Evolutionary conservation across 2,113 vertebrate species (phyloP).

Genomic region (Laticauda laticaudata): DNA sequence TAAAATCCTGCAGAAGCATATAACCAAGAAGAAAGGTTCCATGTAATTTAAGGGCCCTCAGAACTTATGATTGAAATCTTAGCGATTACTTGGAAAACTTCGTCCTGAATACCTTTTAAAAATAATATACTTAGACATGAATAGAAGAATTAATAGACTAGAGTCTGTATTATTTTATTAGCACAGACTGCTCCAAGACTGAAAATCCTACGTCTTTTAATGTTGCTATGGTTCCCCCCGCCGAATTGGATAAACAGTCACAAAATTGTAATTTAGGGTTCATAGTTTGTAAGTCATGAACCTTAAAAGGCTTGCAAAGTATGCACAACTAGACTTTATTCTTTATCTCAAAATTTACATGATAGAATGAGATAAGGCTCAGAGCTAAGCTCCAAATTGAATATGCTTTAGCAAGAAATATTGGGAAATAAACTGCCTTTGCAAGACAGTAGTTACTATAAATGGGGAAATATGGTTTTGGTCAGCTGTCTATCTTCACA

Average conservation of each 20-base stretch:
- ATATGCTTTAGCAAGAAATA: neutral
- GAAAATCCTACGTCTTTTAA: neutral
- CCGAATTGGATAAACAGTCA: neutral
- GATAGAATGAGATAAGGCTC: constrained; percentile 27
- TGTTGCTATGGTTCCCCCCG: neutral
- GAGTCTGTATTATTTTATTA: neutral
- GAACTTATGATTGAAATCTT: constrained; percentile 15
- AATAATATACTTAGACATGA: neutral
- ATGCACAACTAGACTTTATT: constrained; percentile 22
- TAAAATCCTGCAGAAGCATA: constrained; percentile 48
- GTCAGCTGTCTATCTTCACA: neutral
- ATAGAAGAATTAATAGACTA: neutral
- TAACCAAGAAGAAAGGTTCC: constrained; percentile 37
- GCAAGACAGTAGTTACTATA: neutral
- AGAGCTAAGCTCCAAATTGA: constrained; percentile 37
- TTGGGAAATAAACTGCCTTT: constrained; percentile 4
- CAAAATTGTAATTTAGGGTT: neutral
- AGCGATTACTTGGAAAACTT: neutral
- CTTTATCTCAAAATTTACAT: constrained; percentile 50
- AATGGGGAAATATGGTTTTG: neutral
- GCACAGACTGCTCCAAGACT: neutral
- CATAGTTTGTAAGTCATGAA: neutral
- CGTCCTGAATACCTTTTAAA: neutral
- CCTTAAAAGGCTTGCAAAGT: neutral
- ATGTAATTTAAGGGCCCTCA: constrained; percentile 37